A percentile compares a stretch with the other conserved stretches of the same genome.
Evolutionary conservation across 2,888 invertebrate species (phyloP).

Genomic region (Gonocerus acuteangulatus): DNA sequence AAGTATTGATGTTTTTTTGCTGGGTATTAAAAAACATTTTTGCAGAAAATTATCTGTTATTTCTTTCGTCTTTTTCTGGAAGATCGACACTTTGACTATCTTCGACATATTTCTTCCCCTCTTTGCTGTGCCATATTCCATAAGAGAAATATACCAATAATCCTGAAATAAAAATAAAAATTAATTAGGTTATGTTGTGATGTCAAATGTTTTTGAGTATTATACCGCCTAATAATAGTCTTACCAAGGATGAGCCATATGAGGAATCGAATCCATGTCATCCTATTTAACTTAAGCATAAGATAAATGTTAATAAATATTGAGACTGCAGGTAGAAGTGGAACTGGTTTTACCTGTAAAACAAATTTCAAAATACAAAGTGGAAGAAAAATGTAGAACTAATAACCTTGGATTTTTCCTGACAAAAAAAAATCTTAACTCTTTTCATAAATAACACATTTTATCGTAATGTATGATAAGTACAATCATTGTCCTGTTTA

Average conservation of each 20-base stretch:
- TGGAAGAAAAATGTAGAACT: no score
- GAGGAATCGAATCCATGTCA: constrained; percentile 82
- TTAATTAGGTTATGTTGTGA: no score
- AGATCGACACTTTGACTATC: not conserved
- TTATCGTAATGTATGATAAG: no score
- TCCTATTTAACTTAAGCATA: constrained; percentile 76
- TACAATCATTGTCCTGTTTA: no score
- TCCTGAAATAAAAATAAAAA: constrained; percentile 20
- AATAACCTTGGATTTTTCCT: no score
- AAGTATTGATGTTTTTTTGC: no score
- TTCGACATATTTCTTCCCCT: not conserved
- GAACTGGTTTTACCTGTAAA: constrained; percentile 73
- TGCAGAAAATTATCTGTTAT: not conserved
- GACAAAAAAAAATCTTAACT: no score
- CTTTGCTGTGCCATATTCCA: constrained; percentile 33
- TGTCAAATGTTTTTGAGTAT: no score
- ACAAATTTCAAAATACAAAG: not conserved
- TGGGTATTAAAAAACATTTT: no score
- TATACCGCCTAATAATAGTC: no score
- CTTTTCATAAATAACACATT: no score
- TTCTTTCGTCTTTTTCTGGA: not conserved
- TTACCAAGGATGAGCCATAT: constrained; percentile 76
- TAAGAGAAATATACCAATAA: constrained; percentile 31
- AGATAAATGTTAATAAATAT: constrained; percentile 81
- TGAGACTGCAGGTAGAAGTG: constrained; percentile 73